phyloP scores from a whole-genome alignment of 2,888 invertebrate species.

The Mellilla xanthometata region DNA sequence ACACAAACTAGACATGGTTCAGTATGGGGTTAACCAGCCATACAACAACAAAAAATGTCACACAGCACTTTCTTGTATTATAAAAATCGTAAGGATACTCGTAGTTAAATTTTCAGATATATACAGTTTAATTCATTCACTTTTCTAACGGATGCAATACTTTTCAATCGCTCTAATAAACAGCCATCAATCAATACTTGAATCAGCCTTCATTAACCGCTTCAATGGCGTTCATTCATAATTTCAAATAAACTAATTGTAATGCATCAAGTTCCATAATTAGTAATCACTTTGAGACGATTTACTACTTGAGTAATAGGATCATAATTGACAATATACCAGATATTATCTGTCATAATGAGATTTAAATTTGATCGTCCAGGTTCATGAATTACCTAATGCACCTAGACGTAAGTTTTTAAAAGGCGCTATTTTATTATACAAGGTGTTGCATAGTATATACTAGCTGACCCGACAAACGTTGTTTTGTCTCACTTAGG shows the following conservation, averaged over 20 bases:
- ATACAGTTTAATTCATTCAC: background rate
- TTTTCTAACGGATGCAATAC: slow-evolving; percentile 14
- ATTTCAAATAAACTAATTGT: slow-evolving; percentile 14
- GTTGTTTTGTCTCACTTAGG: too few relatives aligned
- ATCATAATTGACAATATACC: slow-evolving; percentile 5
- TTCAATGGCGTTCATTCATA: slow-evolving; percentile 18
- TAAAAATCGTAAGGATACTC: too few relatives aligned
- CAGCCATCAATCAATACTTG: slow-evolving; percentile 17
- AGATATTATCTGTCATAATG: slow-evolving; percentile 4
- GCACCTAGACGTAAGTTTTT: too few relatives aligned
- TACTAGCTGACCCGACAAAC: too few relatives aligned
- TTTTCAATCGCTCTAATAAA: slow-evolving; percentile 19
- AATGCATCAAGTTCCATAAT: slow-evolving; percentile 16
- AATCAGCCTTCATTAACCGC: slow-evolving; percentile 17
- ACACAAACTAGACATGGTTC: too few relatives aligned
- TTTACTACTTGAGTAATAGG: slow-evolving; percentile 6
- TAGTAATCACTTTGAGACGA: slow-evolving; percentile 15
- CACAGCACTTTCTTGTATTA: too few relatives aligned
- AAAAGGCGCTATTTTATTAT: too few relatives aligned
- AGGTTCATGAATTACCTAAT: too few relatives aligned
- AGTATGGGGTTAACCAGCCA: too few relatives aligned
- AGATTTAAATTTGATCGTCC: slow-evolving; percentile 2
- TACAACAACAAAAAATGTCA: too few relatives aligned
- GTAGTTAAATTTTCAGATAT: too few relatives aligned
- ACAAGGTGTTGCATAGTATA: too few relatives aligned